Base-by-base conservation (phyloP, 1,140 invertebrate genomes). In the Copidosoma floridanum region DNA sequence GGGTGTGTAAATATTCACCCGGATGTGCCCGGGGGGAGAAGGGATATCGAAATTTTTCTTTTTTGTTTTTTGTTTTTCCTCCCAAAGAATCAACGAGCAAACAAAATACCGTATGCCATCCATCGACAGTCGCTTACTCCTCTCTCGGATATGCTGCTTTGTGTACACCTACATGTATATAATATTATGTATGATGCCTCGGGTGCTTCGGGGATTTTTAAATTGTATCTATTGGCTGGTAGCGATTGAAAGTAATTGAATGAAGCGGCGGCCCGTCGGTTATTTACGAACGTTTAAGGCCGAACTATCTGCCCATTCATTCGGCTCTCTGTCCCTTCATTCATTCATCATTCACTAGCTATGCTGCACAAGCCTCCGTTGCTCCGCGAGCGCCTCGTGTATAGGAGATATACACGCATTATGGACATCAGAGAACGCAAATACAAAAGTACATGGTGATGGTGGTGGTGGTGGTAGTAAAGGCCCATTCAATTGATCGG, bases 181-280 rank as follows among this genome's bases (percentile, higher is more conserved):
- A n/a, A n/a, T n/a, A n/a, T n/a, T n/a, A n/a, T n/a, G n/a, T n/a
- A n/a, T n/a, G n/a, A n/a, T n/a, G n/a, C n/a, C n/a, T n/a, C n/a
- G n/a, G n/a, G n/a, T 32, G 29, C 29, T 32, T 32, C 6, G 6
- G 29, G 69, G 71, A 72, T 79, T 79, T 79, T 74, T 81, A 81
- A 79, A 81, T 79, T 81, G 75, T 81, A 81, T 79, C 75, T 81
- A 79, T 81, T 81, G 78, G 78, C 74, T 73, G 72, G 74, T 73
- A 79, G 74, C 78, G 77, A 81, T 81, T 81, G 79, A 78, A 81
- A 79, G 79, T 81, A 80, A 81, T 80, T 81, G 79, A 80, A 81
- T 78, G 77, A 81, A 79, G 74, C 74, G 68, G 70, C 63, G 65
- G 65, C 66, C 62, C 69, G 74, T n/a, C n/a, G n/a, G 76, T 79